These are phyloP conservation scores for Carcinoscorpius rotundicauda DNA, from an alignment of 1,140 invertebrate genomes.

Conservation along the genomic window DNA sequence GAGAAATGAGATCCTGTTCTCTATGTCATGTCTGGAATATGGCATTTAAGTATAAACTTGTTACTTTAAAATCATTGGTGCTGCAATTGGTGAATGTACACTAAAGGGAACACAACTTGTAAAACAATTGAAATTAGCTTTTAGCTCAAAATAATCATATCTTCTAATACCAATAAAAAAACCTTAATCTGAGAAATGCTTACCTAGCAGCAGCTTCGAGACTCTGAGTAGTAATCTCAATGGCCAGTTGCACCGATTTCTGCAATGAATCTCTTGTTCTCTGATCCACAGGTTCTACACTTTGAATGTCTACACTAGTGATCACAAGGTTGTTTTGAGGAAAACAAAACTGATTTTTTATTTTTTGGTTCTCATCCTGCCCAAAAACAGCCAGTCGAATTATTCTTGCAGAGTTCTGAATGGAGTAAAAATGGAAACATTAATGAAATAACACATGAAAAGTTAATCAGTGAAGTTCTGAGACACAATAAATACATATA, in stretches of 20 bases:
- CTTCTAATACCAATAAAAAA: too few species aligned
- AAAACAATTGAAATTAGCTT: too few species aligned
- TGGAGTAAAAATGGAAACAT: neutral
- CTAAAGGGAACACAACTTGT: too few species aligned
- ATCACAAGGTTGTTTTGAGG: conserved; percentile 39
- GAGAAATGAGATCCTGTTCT: too few species aligned
- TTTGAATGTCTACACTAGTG: conserved; percentile 42
- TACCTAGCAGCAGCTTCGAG: conserved; percentile 40
- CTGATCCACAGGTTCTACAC: conserved; percentile 44
- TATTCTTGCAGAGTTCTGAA: conserved; percentile 39
- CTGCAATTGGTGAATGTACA: too few species aligned
- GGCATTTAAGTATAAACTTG: too few species aligned
- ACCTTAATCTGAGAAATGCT: neutral
- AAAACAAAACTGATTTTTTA: conserved; percentile 35
- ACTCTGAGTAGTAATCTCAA: conserved; percentile 39
- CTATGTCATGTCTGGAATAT: too few species aligned
- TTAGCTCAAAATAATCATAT: too few species aligned
- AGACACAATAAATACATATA: too few species aligned
- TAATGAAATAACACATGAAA: too few species aligned
- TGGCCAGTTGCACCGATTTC: conserved; percentile 43
- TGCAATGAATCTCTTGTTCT: conserved; percentile 40
- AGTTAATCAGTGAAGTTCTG: too few species aligned
- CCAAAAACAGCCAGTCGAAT: conserved; percentile 41
- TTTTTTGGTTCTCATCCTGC: conserved; percentile 36
- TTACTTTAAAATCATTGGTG: too few species aligned